Evolutionary conservation across 2,888 invertebrate genomes (phyloP).

Genomic region (Coremacera marginata): DNA sequence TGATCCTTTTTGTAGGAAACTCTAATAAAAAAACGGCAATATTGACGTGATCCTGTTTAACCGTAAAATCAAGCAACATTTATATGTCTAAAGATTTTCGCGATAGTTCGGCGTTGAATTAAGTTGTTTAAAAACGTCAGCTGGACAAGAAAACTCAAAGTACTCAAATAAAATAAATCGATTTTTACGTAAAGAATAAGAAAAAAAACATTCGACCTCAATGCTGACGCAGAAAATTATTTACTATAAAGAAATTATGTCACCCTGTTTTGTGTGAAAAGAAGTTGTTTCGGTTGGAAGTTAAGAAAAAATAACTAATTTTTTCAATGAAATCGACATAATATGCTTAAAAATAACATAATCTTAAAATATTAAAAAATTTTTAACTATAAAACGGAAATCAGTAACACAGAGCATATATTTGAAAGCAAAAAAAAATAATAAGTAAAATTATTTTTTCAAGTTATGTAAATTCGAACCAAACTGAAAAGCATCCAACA

Average conservation of each 20-base stretch:
- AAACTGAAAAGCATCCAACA: background rate
- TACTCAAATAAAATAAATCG: background rate
- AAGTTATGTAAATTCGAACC: conserved; percentile 6
- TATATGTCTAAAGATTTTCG: background rate
- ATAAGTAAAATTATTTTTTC: background rate
- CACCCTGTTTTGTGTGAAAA: background rate
- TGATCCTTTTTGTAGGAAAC: background rate
- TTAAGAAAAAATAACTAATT: background rate
- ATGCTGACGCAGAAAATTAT: background rate
- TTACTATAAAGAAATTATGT: background rate
- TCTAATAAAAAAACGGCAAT: background rate
- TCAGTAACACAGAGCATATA: too few species aligned
- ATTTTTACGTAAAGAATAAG: background rate
- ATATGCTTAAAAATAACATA: background rate
- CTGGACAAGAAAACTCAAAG: too few species aligned
- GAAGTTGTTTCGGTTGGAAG: too few species aligned
- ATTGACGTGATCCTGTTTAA: conserved; percentile 14
- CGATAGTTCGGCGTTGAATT: background rate
- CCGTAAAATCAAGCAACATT: background rate
- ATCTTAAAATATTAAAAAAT: background rate
- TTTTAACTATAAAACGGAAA: too few species aligned
- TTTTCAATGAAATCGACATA: background rate
- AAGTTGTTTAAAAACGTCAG: background rate
- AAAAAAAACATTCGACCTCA: background rate
- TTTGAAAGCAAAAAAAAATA: too few species aligned